These are phyloP conservation scores for Chaenodraco wilsoni DNA, from an alignment of 2,797 vertebrate species.

Conservation along the genomic window DNA sequence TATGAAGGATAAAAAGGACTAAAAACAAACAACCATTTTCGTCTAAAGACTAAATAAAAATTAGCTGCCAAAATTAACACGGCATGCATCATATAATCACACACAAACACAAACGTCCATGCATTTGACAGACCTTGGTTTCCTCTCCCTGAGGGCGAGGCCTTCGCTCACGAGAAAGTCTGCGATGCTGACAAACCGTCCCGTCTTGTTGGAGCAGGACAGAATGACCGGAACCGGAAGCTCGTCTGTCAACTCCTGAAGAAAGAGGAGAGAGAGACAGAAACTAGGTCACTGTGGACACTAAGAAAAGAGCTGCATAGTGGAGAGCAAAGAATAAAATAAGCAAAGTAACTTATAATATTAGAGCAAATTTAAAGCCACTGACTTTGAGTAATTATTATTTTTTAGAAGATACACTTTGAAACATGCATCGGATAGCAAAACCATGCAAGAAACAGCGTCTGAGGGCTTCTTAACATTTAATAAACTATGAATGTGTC, in stretches of 20 bases:
- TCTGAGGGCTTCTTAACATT: no score
- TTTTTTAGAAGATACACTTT: no score
- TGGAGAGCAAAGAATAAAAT: background rate
- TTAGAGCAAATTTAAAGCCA: background rate
- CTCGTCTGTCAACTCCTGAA: constrained; percentile 80
- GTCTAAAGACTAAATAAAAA: no score
- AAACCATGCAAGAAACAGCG: no score
- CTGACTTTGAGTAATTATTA: background rate
- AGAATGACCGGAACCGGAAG: constrained; percentile 86
- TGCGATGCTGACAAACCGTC: constrained; percentile 84
- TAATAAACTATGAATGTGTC: no score
- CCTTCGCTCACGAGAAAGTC: constrained; percentile 90
- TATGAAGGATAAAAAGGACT: no score
- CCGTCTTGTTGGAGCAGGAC: constrained; percentile 81
- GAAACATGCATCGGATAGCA: no score
- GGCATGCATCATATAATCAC: background rate
- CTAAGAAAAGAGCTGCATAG: background rate
- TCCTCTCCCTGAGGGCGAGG: constrained; percentile 89
- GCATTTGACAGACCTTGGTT: constrained; percentile 62
- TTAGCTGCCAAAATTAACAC: no score
- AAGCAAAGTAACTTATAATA: background rate
- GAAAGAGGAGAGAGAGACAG: background rate
- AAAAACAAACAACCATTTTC: no score
- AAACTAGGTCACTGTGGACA: background rate
- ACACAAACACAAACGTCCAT: background rate